Evolutionary conservation across 2,888 invertebrate genomes (phyloP).

Genomic region (Stenchaetothrips biformis): DNA sequence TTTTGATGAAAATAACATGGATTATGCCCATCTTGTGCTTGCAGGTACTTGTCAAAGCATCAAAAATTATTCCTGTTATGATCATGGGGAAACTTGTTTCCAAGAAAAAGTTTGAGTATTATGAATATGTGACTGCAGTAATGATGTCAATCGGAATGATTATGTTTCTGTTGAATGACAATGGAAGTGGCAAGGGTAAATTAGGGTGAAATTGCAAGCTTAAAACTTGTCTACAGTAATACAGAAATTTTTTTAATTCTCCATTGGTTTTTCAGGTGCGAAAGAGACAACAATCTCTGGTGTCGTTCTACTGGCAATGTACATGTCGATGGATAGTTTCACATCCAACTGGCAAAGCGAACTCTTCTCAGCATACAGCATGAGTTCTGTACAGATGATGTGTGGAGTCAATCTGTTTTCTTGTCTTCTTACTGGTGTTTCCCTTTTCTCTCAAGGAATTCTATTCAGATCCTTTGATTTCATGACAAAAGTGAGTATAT

Average conservation of each 20-base stretch:
- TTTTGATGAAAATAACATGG: background rate
- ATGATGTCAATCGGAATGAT: constrained; percentile 90
- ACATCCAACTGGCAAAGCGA: constrained; percentile 97
- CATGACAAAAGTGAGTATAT: constrained; percentile 56
- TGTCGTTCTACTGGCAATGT: constrained; percentile 74
- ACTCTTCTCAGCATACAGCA: constrained; percentile 73
- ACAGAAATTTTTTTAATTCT: constrained; percentile 1
- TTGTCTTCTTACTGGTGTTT: constrained; percentile 77
- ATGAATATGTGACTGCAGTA: constrained; percentile 87
- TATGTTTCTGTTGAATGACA: constrained; percentile 80
- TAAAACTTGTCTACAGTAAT: constrained; percentile 20
- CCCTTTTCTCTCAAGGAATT: constrained; percentile 81
- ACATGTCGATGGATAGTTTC: constrained; percentile 94
- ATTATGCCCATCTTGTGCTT: constrained; percentile 34
- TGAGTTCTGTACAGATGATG: constrained; percentile 89
- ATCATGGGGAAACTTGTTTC: constrained; percentile 93
- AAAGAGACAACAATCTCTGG: constrained; percentile 78
- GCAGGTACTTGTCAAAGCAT: constrained; percentile 89
- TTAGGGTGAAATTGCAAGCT: constrained; percentile 28
- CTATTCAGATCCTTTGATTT: constrained; percentile 66
- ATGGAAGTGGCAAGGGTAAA: constrained; percentile 56
- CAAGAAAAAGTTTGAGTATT: constrained; percentile 75
- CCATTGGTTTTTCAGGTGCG: constrained; percentile 48
- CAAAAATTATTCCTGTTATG: constrained; percentile 97
- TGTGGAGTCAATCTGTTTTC: constrained; percentile 94